Conservation (phyloP, 2,113 vertebrate genomes). For the Procavia capensis region DNA sequence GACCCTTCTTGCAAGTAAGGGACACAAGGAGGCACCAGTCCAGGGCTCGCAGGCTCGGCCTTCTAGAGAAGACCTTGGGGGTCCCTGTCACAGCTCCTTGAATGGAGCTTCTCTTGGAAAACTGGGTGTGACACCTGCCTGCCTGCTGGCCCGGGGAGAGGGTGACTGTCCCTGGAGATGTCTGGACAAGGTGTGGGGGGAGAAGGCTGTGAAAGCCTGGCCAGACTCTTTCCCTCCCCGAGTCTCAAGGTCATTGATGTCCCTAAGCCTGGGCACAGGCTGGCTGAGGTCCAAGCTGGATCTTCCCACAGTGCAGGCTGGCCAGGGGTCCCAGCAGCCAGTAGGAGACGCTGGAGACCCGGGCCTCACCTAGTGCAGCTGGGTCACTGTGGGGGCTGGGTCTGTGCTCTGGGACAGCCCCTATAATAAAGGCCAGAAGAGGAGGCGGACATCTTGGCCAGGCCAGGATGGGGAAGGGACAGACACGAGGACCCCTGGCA, state of each 20-base stretch:
- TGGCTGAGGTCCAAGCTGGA: neutral
- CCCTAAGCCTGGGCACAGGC: neutral
- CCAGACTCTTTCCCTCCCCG: neutral
- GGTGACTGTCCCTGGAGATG: neutral
- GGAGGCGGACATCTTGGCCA: neutral
- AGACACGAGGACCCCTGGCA: neutral
- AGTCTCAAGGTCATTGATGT: neutral
- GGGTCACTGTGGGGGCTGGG: neutral
- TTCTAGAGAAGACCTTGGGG: neutral
- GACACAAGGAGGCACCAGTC: neutral
- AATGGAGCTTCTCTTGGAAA: accelerated
- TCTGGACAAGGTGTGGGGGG: neutral
- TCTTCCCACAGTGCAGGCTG: neutral
- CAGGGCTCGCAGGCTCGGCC: neutral
- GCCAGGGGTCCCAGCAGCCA: neutral
- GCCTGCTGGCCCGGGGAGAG: no score
- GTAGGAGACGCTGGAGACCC: neutral
- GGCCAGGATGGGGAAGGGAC: neutral
- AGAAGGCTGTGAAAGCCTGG: neutral
- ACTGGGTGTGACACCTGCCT: neutral
- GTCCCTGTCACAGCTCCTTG: accelerated
- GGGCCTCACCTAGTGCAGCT: neutral
- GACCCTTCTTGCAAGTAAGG: neutral
- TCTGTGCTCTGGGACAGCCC: neutral
- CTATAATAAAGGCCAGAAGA: neutral